Evolutionary conservation across 2,888 invertebrate genomes (phyloP), one percentile per base, ranked within the genome.

Genomic region (Lasioglossum villosulum): DNA sequence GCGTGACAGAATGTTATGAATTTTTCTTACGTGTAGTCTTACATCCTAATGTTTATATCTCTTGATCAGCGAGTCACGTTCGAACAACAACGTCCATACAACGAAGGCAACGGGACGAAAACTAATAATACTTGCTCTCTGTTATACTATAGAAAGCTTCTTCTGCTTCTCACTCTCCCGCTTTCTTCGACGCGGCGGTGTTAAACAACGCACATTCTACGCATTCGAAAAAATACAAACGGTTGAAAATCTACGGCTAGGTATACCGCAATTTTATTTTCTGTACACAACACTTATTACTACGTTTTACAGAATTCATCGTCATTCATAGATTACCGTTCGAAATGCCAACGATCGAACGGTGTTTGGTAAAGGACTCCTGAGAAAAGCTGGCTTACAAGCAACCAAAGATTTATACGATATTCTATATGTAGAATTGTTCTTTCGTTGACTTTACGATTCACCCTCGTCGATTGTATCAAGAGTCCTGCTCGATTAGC

Each of bases 181-280:
- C 48, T 74, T 48, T 34, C 74, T n/a, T 27, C 4, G n/a, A 23
- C 12, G n/a, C 19, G 52, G 63, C 42, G 56, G 56, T 23, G 63
- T 39, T 39, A 34, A 39, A 37, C 45, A 68, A 80, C 39, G 42
- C 23, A 27, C 45, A 30, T 52, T 34, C 68, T 23, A 75, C 42
- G 52, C 45, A 83, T 78, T 83, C 75, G 30, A 77, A 88, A 87
- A 87, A 86, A 89, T 88, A 86, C 75, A 85, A 89, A 89, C 82
- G 82, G 82, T 82, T 82, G 86, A 86, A 88, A 91, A 92, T 91
- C 89, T 92, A 92, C 86, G 75, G 68, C 78, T 90, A 90, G 83
- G 89, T 90, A 89, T 92, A 76, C 89, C 70, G 74, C 73, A 76
- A 68, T 84, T 77, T 68, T 72, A 56, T 78, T 77, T 80, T 86